phyloP scores from a whole-genome alignment of 2,113 vertebrate species.

The Mus spicilegus region DNA sequence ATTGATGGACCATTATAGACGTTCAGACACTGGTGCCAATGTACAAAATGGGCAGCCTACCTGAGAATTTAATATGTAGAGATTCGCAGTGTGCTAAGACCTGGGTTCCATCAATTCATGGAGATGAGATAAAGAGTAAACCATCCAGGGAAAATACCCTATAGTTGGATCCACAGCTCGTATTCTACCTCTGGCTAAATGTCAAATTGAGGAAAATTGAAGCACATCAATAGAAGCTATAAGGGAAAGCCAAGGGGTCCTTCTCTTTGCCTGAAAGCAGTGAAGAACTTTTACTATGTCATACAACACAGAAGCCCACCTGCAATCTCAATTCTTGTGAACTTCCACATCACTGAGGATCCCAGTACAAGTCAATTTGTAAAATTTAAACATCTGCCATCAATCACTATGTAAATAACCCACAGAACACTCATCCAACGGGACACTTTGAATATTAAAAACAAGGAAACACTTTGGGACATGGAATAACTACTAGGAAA shows the following conservation, averaged over 20 bases:
- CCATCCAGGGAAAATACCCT: background rate
- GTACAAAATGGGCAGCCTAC: background rate
- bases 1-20: fast-evolving
- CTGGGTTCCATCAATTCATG: background rate
- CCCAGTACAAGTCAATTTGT: background rate
- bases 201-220: background rate
- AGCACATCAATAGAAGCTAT: background rate
- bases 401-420: background rate
- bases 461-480: background rate
- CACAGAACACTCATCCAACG: background rate
- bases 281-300: background rate
- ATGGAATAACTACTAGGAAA: background rate
- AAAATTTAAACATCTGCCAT: background rate
- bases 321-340: background rate
- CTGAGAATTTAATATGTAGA: background rate
- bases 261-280: background rate
- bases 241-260: background rate
- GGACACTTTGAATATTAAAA: background rate
- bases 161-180: background rate
- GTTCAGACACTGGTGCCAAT: background rate
- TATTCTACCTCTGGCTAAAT: background rate
- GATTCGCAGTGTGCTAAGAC: background rate
- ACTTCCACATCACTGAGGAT: background rate
- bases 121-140: background rate
- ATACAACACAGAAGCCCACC: background rate